These are phyloP conservation scores for Paraplagusia blochii DNA, from an alignment of 2,113 vertebrate genomes.

Conservation along the genomic window DNA sequence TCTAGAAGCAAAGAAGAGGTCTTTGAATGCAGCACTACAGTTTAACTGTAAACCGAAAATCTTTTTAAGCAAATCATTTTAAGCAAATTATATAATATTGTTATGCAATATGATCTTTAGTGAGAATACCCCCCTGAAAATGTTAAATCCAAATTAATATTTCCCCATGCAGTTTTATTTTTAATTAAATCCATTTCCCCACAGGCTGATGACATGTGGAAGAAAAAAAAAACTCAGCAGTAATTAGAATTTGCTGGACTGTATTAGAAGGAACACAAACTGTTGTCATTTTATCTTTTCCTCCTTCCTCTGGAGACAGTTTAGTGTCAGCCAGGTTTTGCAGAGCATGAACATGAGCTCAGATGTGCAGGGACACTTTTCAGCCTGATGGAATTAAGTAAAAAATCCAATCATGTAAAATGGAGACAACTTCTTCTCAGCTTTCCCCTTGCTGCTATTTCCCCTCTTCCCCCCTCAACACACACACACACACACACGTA, in stretches of 20 bases:
- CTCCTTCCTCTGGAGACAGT: conserved; percentile 4
- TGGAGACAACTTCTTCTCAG: conserved; percentile 29
- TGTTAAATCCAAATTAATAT: too few relatives aligned
- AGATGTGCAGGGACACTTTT: conserved; percentile 28
- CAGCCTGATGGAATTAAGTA: conserved; percentile 24
- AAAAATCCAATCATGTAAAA: conserved; percentile 40
- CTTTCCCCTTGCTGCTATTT: conserved; percentile 14
- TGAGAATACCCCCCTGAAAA: too few relatives aligned
- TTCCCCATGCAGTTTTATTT: too few relatives aligned
- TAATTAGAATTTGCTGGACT: conserved; percentile 44
- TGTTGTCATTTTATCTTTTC: conserved; percentile 14
- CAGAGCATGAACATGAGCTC: conserved; percentile 22
- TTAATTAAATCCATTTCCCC: conserved; percentile 40
- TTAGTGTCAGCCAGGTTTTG: conserved; percentile 25
- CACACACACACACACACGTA: neutral
- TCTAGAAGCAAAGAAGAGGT: too few relatives aligned
- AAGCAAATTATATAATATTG: too few relatives aligned
- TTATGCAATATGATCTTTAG: too few relatives aligned
- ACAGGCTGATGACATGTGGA: conserved; percentile 35
- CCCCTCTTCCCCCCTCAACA: conserved; percentile 7
- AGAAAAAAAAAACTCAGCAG: conserved; percentile 11
- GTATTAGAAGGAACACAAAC: conserved; percentile 34
- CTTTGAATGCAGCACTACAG: too few relatives aligned
- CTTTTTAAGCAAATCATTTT: too few relatives aligned
- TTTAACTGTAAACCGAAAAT: too few relatives aligned